Evolutionary conservation across 92 coral and sea anemone species (phyloP), one percentile per base, ranked within the genome.

Genomic region (Palythoa caribaeorum): DNA sequence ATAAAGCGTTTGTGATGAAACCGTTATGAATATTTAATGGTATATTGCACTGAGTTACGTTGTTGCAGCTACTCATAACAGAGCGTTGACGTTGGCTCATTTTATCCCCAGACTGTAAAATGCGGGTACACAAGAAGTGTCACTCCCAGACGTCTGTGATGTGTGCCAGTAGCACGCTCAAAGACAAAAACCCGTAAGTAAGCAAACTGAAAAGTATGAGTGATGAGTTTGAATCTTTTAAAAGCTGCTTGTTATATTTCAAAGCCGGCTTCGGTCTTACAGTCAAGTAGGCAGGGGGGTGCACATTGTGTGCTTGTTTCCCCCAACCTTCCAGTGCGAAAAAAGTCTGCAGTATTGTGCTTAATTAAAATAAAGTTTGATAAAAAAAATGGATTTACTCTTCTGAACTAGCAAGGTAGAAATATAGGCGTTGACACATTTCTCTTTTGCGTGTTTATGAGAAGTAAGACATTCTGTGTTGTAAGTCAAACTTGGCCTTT

Each of bases 91-190:
- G 37, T 40, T 51, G 38, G 9, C 72, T 59, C 6, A 36, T 48
- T 71, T 11, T 60, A 28, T 69, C 21, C 71, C 0, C 79, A 97
- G 99, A 92, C 21, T 97, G 99, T 83, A 93, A 91, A 48, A 73
- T 97, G 94, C 88, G 91, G 21, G 77, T 93, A n/a, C 99, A 97
- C 91, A 95, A 96, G 87, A 92, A 93, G 68, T 97, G 99, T 74
- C 99, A 97, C 86, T 89, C 47, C 71, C 92, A 95, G 91, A 95
- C 97, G 20, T 90, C 94, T 37, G 91, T 59, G 39, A 93, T 97
- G 94, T 97, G 99, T 79, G 39, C 98, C 19, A 90, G 89, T 77
- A 93, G 94, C 84, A 87, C 96, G 9, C 78, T 91, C 75, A 90
- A 96, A 72, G 87, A 90, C 9, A 73, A 92, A 87, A 91, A 89